Percentiles rank a stretch among this genome's conserved stretches.
Evolutionary conservation across 1,140 invertebrate species (phyloP).

Genomic region (Penaeus vannamei): DNA sequence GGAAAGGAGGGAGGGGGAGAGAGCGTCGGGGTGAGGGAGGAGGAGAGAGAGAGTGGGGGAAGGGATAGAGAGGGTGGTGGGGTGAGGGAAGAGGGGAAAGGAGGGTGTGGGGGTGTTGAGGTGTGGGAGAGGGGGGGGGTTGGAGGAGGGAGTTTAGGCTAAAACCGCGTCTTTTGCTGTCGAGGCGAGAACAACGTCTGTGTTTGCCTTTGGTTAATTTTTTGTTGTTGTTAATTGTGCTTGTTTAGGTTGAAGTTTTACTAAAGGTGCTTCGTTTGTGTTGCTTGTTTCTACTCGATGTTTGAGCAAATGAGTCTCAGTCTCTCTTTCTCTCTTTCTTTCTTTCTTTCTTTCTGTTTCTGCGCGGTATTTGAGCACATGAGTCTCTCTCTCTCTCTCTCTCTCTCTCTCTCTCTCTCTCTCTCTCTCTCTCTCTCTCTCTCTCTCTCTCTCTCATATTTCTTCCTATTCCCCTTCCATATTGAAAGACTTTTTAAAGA

Average conservation of each 20-base stretch:
- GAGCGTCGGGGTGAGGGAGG: neutral
- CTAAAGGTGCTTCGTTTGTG: too few relatives aligned
- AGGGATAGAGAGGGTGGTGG: neutral
- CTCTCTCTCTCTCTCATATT: too few relatives aligned
- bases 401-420: constrained; percentile 1
- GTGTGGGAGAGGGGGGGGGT: constrained; percentile 1
- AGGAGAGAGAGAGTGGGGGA: neutral
- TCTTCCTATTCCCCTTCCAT: neutral
- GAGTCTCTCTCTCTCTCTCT: neutral
- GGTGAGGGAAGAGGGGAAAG: too few relatives aligned
- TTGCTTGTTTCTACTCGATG: too few relatives aligned
- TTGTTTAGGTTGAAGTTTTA: too few relatives aligned
- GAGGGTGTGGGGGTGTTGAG: neutral
- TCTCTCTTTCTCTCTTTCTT: constrained; percentile 34
- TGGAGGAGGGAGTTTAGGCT: neutral
- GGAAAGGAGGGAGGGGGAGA: neutral
- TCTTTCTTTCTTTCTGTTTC: constrained; percentile 43
- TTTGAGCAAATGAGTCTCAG: neutral
- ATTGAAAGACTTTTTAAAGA: too few relatives aligned
- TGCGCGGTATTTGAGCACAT: neutral
- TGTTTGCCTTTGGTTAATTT: too few relatives aligned
- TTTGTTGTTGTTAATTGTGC: too few relatives aligned
- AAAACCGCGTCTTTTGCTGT: neutral
- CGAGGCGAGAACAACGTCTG: too few relatives aligned
- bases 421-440: neutral